A percentile compares a stretch with the other conserved stretches of the same genome.
phyloP scores from a whole-genome alignment of 1,140 invertebrate species.

The Macrotrachela quadricornifera region DNA sequence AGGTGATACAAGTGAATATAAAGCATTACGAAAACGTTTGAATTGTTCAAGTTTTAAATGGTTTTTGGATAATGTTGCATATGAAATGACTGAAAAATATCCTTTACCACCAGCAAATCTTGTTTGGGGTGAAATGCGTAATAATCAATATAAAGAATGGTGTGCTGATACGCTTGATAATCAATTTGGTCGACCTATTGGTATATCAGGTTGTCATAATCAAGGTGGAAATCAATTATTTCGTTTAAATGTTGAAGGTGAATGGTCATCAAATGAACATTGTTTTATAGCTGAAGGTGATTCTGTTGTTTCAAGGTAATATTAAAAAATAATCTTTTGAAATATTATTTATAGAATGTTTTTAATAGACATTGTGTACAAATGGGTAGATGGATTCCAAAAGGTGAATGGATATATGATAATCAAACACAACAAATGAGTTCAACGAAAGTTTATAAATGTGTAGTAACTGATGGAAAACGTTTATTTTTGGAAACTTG shows the following conservation, averaged over 20 bases:
- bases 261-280: constrained; percentile 5
- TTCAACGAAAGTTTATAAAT: constrained; percentile 1
- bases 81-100: constrained; percentile 77
- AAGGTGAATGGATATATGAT: constrained; percentile 5
- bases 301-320: no score
- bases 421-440: constrained; percentile 4
- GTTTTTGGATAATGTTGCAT: constrained; percentile 92
- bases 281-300: constrained; percentile 6
- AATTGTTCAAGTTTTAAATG: constrained; percentile 78
- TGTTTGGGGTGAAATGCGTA: constrained; percentile 57
- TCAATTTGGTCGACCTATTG: constrained; percentile 3
- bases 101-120: constrained; percentile 79
- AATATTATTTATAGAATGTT: no score
- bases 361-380: constrained; percentile 6
- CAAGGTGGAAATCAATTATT: constrained; percentile 3
- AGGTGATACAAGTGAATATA: no score
- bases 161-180: constrained; percentile 3
- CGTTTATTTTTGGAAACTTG: not conserved
- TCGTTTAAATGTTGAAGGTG: not conserved
- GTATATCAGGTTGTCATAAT: constrained; percentile 6
- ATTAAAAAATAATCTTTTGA: no score
- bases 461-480: constrained; percentile 1
- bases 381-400: constrained; percentile 5
- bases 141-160: not conserved
- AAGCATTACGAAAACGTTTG: constrained; percentile 33